These are phyloP conservation scores for Sebastes cheni DNA, from an alignment of 2,797 vertebrate species.

Conservation along the genomic window DNA sequence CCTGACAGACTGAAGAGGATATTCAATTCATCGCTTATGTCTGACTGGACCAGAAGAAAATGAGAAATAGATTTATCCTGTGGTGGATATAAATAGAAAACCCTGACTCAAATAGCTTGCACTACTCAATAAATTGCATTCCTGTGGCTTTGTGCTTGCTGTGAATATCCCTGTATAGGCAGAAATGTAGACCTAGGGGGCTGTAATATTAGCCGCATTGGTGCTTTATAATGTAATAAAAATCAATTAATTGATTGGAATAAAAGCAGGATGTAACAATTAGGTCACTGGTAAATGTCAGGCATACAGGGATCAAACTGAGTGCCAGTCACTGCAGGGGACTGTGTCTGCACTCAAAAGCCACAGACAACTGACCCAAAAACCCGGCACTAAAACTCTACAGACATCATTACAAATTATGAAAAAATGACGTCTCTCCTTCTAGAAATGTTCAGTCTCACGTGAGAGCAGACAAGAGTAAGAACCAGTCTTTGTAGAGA, in stretches of 20 bases:
- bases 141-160: slow-evolving; percentile 7
- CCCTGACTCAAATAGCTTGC: slow-evolving; percentile 19
- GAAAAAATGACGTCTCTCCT: not conserved
- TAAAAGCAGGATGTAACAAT: slow-evolving; percentile 42
- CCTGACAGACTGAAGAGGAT: slow-evolving; percentile 4
- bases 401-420: not conserved
- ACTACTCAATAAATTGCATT: slow-evolving; percentile 30
- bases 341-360: not conserved
- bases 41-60: not conserved
- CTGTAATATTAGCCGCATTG: not conserved
- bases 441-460: slow-evolving; percentile 3
- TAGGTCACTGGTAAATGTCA: slow-evolving; percentile 30
- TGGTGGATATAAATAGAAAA: slow-evolving; percentile 26
- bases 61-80: not conserved
- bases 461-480: slow-evolving; percentile 7
- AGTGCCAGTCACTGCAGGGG: not conserved
- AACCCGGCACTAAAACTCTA: not conserved
- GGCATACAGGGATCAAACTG: slow-evolving; percentile 5
- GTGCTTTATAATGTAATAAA: slow-evolving; percentile 12
- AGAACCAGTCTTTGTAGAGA: slow-evolving; percentile 25
- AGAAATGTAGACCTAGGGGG: not conserved
- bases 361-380: not conserved
- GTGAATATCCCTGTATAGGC: slow-evolving; percentile 13
- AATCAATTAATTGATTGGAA: slow-evolving; percentile 32
- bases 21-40: not conserved